Evolutionary conservation across 2,888 invertebrate genomes (phyloP), one percentile per base, ranked within the genome.

Genomic region (Acanthococcus lagerstroemiae): DNA sequence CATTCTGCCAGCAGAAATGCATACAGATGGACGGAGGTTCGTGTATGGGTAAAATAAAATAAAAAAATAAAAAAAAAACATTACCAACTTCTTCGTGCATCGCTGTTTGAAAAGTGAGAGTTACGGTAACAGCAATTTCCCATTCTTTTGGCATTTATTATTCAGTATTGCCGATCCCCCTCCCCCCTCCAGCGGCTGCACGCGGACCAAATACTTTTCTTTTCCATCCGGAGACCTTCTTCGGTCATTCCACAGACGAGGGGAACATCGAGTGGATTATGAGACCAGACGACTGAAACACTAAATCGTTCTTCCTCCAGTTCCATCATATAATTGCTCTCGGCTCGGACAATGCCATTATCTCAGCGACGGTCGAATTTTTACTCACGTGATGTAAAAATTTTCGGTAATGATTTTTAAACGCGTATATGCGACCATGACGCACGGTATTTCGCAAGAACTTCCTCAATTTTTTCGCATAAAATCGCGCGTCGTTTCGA

Each of bases 141-240:
- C 37, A 37, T 37, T 37, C 37, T 37, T 37, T 37, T 37, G 37
- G 37, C 37, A 37, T 37, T 37, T 37, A 37, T 37, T 37, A 37
- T 37, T 37, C 37, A 37, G 12, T n/a, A 37, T 15, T n/a, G 37
- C 37, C 12, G 37, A 37, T 37, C 37, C n/a, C 37, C 37, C 37
- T n/a, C n/a, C 37, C n/a, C 3, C 12, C 12, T 37, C 2, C n/a
- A n/a, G 12, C 37, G 12, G 37, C 37, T 37, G 37, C n/a, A 37
- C 3, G n/a, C 37, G n/a, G n/a, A 37, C 37, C n/a, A 52, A 52
- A 52, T 52, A 21, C 9, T 22, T 52, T 52, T 52, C 52, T 19
- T 52, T 52, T 52, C 52, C 52, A 24, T 22, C 24, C n/a, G 24
- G 15, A 52, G 52, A 52, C 52, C 52, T 52, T 52, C 52, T 22